Base-by-base conservation (phyloP, 2,113 vertebrate genomes). In the Corvus moneduloides region DNA sequence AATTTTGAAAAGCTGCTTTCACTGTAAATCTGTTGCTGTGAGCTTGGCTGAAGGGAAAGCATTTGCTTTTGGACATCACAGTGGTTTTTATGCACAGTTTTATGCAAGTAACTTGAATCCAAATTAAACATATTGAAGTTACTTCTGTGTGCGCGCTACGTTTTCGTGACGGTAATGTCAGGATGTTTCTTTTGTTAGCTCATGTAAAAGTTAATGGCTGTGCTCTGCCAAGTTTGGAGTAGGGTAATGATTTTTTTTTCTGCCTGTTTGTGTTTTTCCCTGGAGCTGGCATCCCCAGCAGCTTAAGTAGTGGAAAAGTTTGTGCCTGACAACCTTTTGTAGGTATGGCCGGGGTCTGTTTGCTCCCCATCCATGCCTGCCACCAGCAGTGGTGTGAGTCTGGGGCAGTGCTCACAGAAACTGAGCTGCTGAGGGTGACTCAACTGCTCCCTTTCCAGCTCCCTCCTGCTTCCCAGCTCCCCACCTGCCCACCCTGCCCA, bases 151-250 rank as follows among this genome's bases (percentile, higher is more conserved):
- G 69, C 0, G 62, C 13, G 3, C 92, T 93, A 87, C 96, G 76
- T 88, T 84, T 97, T 96, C 73, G 5, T 95, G 83, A 79, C 5
- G 79, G 92, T 97, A 94, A 88, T 15, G 84, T 90, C 95, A 80
- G 82, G 91, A 87, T 96, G 94, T 97, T 98, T 97, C 95, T 96
- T 98, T 97, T 94, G 94, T 97, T 97, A 97, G 90, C 86, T 97
- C 95, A 97, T 96, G 92, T 96, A 95, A 94, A 98, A 98, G 84
- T 93, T 96, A 92, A 96, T 68, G 68, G 46, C 82, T 92, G 80
- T 46, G 30, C 79, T 77, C 83, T 95, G 95, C 91, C 91, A 97
- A 97, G 79, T 89, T 96, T 97, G 90, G 88, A 94, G 84, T 44
- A 96, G 94, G 92, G 69, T 95, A 95, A 90, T 93, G 83, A 85